A percentile compares a stretch with the other conserved stretches of the same genome.
Evolutionary conservation across 2,797 vertebrate genomes (phyloP).

Genomic region (Galagoides demidoff): DNA sequence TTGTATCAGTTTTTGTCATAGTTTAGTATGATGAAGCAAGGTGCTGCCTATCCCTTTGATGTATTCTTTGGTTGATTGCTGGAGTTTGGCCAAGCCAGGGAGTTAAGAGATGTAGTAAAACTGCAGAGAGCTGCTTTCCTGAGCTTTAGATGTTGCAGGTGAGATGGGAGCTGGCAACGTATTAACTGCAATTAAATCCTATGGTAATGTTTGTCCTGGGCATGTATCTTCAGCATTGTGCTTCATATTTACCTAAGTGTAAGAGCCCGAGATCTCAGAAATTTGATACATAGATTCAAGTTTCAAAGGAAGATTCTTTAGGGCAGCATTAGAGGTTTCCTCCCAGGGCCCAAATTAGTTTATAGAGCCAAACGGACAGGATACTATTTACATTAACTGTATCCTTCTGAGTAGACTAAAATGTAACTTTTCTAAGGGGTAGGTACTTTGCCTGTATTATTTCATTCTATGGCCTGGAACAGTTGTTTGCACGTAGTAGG

Average conservation of each 20-base stretch:
- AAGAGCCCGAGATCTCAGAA: slow-evolving; percentile 22
- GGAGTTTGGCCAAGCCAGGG: not conserved
- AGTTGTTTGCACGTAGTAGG: not conserved
- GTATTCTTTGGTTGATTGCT: slow-evolving; percentile 24
- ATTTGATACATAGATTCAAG: slow-evolving; percentile 22
- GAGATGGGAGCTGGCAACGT: not conserved
- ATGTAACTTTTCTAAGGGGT: not conserved
- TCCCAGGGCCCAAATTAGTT: not conserved
- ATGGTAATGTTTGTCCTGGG: not conserved
- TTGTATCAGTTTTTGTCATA: not conserved
- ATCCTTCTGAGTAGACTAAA: slow-evolving; percentile 19
- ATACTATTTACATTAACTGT: not conserved
- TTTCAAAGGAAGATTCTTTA: slow-evolving; percentile 29
- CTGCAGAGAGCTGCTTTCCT: not conserved
- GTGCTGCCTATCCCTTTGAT: not conserved
- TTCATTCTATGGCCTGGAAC: not conserved
- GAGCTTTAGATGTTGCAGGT: not conserved
- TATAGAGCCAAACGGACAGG: not conserved
- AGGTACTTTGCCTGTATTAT: not conserved
- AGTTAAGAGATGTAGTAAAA: not conserved
- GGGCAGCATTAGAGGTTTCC: not conserved
- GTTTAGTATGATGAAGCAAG: not conserved
- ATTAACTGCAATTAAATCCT: slow-evolving; percentile 29
- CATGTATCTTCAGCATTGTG: not conserved
- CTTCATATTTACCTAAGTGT: slow-evolving; percentile 15